Evolutionary conservation across 1,140 invertebrate species (phyloP), one percentile per base, ranked within the genome.

Genomic region (Tribolium castaneum): DNA sequence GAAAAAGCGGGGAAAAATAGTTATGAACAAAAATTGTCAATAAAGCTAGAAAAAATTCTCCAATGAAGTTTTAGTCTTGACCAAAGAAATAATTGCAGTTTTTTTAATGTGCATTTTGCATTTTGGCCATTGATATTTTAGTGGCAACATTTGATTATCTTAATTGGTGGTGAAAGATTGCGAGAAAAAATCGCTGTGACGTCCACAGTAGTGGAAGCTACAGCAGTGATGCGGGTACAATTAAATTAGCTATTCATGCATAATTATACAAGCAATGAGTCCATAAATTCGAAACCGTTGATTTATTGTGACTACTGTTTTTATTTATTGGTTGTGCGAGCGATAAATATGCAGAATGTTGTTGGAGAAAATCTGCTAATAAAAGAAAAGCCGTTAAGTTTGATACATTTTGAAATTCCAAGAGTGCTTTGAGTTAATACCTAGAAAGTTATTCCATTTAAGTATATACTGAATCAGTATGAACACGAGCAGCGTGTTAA

Each of bases 401-500:
- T 66, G 59, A 66, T 66, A 66, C 59, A 35, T 66, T 66, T 66
- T 66, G 70, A 72, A 72, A 52, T 52, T 72, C 70, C 22, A 51
- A 52, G 70, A 72, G 70, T 72, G 70, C 70, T 72, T 75, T 75
- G 12, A 75, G 72, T 75, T 74, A 75, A 75, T 75, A 52, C 72
- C 71, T 78, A 70, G 62, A 79, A 83, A 83, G 78, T 83, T 82
- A 83, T 83, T 83, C 80, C 82, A 82, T 83, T 82, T 80, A 80
- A 82, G 75, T 78, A 74, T 72, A 80, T 80, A 79, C 77, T 78
- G 80, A 84, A 85, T 85, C 83, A 84, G 84, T 85, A 85, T 83
- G 83, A 82, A 83, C 85, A 81, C 82, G 85, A 82, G 81, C 80
- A 76, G 84, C 79, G 82, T 84, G 85, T 86, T 86, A 86, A 86